Percentiles rank a stretch among this genome's conserved stretches.
Evolutionary conservation across 2,113 vertebrate species (phyloP).

Genomic region (Notarius quadriscutis): DNA sequence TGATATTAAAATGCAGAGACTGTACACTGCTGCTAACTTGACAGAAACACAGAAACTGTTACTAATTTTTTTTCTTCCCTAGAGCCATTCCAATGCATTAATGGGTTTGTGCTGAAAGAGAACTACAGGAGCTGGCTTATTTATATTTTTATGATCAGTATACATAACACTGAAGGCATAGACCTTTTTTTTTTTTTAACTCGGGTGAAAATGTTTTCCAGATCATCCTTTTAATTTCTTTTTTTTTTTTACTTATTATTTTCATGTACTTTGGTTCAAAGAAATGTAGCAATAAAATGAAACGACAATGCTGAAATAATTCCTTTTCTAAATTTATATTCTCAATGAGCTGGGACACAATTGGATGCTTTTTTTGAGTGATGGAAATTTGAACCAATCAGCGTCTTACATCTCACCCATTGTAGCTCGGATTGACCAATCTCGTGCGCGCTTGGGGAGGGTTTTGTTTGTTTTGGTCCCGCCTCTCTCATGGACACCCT

Average conservation of each 20-base stretch:
- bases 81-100: neutral
- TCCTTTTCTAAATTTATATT: neutral
- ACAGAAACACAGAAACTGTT: neutral
- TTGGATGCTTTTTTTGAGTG: constrained; percentile 27
- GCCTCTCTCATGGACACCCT: constrained; percentile 21
- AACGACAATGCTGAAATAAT: too few relatives aligned
- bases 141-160: neutral
- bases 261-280: neutral
- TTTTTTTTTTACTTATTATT: neutral
- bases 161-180: neutral
- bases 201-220: neutral
- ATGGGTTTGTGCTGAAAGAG: neutral
- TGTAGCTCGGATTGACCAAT: constrained; percentile 51
- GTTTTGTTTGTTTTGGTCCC: constrained; percentile 19
- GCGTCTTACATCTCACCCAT: constrained; percentile 52
- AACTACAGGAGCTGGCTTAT: neutral
- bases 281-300: neutral
- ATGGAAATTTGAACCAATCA: constrained; percentile 41
- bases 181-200: too few relatives aligned
- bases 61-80: neutral
- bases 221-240: neutral
- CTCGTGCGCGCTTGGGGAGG: neutral
- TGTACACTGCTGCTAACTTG: neutral
- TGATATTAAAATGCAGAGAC: neutral
- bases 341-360: too few relatives aligned